Conservation (phyloP, 2,797 vertebrate species). For the Basileuterus tristriatus region DNA sequence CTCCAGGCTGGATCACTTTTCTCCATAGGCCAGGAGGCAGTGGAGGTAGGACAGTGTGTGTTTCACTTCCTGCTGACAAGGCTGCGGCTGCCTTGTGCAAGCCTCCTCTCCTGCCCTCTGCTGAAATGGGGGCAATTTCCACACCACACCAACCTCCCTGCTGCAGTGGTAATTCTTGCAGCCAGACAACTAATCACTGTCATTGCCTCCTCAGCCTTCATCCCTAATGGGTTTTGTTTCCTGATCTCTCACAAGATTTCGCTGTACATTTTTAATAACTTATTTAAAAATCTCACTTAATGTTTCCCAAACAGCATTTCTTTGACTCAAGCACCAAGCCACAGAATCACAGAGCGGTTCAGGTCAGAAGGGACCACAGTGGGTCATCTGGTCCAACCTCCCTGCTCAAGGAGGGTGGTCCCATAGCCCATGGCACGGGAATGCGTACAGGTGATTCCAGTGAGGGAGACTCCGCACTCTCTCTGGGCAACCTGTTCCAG, state of each 20-base stretch:
- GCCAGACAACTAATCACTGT: not conserved
- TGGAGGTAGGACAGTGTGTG: not conserved
- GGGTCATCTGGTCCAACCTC: rapidly evolving
- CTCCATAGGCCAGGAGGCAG: not conserved
- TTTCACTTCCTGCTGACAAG: not conserved
- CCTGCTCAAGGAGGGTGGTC: rapidly evolving
- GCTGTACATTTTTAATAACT: not conserved
- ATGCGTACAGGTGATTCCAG: rapidly evolving
- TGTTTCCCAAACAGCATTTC: rapidly evolving
- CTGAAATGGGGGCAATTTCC: not conserved
- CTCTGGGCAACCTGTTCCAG: rapidly evolving
- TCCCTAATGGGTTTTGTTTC: rapidly evolving
- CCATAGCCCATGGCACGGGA: rapidly evolving
- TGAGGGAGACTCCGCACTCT: rapidly evolving
- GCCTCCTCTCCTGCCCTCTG: not conserved
- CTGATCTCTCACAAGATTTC: not conserved
- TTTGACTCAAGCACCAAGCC: rapidly evolving
- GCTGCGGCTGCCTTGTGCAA: not conserved
- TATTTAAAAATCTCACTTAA: not conserved
- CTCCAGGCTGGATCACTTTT: not conserved
- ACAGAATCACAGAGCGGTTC: not conserved
- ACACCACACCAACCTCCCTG: not conserved
- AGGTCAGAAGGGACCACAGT: not conserved
- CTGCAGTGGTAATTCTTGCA: rapidly evolving
- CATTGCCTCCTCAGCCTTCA: not conserved